phyloP scores from a whole-genome alignment of 2,113 vertebrate species.

The Carassius auratus region DNA sequence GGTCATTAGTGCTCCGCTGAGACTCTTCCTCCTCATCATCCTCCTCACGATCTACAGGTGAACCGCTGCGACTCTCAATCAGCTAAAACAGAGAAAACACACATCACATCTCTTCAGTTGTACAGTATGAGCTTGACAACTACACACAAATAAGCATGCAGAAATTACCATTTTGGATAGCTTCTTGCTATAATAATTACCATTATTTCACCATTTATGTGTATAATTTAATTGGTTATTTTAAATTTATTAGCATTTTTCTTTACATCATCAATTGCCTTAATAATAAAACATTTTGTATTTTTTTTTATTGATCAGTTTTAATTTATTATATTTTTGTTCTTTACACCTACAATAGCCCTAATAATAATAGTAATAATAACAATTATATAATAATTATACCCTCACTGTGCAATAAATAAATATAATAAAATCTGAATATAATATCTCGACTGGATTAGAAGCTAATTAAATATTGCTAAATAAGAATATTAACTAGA shows the following conservation, averaged over 20 bases:
- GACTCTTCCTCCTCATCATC: not conserved
- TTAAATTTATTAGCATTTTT: too few species aligned
- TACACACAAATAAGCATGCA: too few species aligned
- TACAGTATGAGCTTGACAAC: too few species aligned
- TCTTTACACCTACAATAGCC: not conserved
- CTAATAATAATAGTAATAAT: not conserved
- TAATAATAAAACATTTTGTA: too few species aligned
- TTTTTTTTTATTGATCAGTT: not conserved
- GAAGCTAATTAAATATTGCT: too few species aligned
- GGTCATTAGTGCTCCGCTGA: slow-evolving; percentile 51
- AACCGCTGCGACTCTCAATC: not conserved
- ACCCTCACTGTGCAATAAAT: not conserved
- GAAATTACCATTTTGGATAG: too few species aligned
- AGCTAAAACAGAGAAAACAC: not conserved
- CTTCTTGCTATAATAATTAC: too few species aligned
- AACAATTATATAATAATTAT: too few species aligned
- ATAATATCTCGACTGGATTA: too few species aligned
- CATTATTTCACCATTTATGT: slow-evolving; percentile 18
- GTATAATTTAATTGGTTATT: too few species aligned
- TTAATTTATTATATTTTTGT: not conserved
- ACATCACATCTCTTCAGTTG: not conserved
- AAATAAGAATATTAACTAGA: not conserved
- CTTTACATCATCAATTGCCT: too few species aligned
- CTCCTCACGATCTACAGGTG: not conserved
- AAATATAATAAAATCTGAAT: too few species aligned